phyloP scores from a whole-genome alignment of 2,888 invertebrate genomes.

The Drosophila maculinotata region DNA sequence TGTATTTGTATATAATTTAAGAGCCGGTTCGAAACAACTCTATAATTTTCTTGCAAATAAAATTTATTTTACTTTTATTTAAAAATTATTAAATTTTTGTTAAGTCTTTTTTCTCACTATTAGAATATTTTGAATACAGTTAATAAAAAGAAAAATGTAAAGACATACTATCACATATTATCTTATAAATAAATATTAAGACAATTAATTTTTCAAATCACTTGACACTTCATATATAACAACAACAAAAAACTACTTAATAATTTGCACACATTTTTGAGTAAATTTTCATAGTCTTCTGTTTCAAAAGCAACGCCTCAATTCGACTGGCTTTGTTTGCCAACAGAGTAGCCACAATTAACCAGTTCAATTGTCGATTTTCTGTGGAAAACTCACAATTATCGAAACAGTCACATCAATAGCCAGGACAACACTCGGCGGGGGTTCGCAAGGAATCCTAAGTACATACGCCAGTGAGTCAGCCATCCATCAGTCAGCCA shows the following conservation, averaged over 20 bases:
- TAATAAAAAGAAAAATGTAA: no score
- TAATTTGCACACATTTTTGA: no score
- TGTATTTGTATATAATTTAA: neutral
- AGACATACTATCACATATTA: no score
- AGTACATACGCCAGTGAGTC: conserved; percentile 2
- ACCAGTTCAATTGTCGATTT: conserved; percentile 54
- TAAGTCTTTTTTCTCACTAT: no score
- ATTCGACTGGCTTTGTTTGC: conserved; percentile 34
- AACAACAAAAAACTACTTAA: no score
- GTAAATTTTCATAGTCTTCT: neutral
- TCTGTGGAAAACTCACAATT: conserved; percentile 48
- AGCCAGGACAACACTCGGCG: conserved; percentile 31
- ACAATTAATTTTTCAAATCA: no score
- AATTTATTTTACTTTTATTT: neutral
- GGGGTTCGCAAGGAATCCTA: conserved; percentile 19
- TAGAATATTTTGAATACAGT: no score
- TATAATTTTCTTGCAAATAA: neutral
- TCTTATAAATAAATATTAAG: no score
- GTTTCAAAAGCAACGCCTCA: conserved; percentile 2
- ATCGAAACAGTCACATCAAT: conserved; percentile 29
- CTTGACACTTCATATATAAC: no score
- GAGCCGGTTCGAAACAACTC: neutral
- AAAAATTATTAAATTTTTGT: no score
- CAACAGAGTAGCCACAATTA: conserved; percentile 55
- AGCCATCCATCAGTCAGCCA: conserved; percentile 35